Base-by-base conservation (phyloP, 2,797 vertebrate genomes). In the Cynopterus sphinx region DNA sequence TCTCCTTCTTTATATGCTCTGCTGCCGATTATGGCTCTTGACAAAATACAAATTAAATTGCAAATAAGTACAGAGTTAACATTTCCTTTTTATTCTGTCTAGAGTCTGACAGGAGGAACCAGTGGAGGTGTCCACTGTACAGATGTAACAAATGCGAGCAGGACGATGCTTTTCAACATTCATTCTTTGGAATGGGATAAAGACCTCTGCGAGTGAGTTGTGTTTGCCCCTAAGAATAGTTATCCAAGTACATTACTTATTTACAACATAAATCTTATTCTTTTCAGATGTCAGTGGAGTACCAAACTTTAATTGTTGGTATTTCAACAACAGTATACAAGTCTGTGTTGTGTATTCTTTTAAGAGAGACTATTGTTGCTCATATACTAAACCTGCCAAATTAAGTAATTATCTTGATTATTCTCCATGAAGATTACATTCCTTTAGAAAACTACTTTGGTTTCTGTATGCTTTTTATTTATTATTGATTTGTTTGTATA, bases 91-190 rank as follows among this genome's bases (percentile, higher is more conserved):
- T 75, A 85, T 97, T 95, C 90, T 96, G 12, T 96, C 94, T 95
- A 99, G 99, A 99, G 99, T 98, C 98, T 99, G 98, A 99, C 99
- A 0, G 99, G 99, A 68, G 99, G 99, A 13, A 99, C 98, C 89
- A 98, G 98, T 10, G 99, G 99, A 28, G 99, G 99, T 0, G 98
- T 99, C 97, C 99, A 99, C 97, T 99, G 99, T 97, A 99, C 99
- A 9, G 99, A 99, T 84, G 99, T 99, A 98, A 99, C 99, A 97
- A 99, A 99, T 96, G 99, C 99, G 92, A 99, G 99, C 95, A 99
- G 99, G 88, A 99, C 99, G 0, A 99, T 99, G 99, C 98, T 99
- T 87, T 99, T 99, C 95, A 99, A 99, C 98, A 99, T 99, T 97
- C 99, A 99, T 98, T 99, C 99, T 3, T 95, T 99, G 99, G 99